Evolutionary conservation across 2,797 vertebrate species (phyloP), one percentile per base, ranked within the genome.

Genomic region (Hoplostethus atlanticus): DNA sequence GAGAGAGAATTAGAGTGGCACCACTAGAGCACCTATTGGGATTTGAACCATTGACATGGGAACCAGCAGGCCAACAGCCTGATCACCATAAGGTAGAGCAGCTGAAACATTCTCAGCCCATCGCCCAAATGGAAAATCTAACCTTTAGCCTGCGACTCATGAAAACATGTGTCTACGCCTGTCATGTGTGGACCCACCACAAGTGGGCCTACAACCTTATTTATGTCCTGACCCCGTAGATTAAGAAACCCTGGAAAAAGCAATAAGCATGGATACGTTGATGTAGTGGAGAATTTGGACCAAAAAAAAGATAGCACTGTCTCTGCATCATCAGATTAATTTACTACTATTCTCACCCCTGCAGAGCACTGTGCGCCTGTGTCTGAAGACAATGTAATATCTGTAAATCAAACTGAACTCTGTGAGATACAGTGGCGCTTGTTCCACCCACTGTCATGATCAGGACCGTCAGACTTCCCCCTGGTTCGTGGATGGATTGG

Each of bases 1-100:
- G 56, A 61, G 42, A 56, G 30, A 54, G 40, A 87, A 81, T 87
- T 79, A 78, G 48, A 82, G 64, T 36, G 25, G 11, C 9, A 30
- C 51, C 4, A 53, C 13, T 28, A 53, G 15, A 53, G 21, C 15
- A 44, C 38, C 71, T 72, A 0, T 52, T 46, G 63, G 79, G 55
- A 74, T 74, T 72, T 63, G 16, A 80, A 38, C 25, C 42, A 52
- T 74, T 65, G 30, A 13, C 64, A 79, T 63, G 59, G 68, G 34
- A 62, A 73, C 52, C 64, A 58, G 50, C 5, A 59, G 54, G 64
- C 71, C 74, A 66, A 57, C 28, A 28, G 73, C 10, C 34, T 78
- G 53, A 71, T 71, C 21, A 63, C 52, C 60, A 31, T n/a, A 58
- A 48, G 50, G 46, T 15, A 34, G 58, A 77, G 38, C 6, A 52